These are phyloP conservation scores for Coilia nasus DNA, from an alignment of 2,797 vertebrate species.

Conservation along the genomic window DNA sequence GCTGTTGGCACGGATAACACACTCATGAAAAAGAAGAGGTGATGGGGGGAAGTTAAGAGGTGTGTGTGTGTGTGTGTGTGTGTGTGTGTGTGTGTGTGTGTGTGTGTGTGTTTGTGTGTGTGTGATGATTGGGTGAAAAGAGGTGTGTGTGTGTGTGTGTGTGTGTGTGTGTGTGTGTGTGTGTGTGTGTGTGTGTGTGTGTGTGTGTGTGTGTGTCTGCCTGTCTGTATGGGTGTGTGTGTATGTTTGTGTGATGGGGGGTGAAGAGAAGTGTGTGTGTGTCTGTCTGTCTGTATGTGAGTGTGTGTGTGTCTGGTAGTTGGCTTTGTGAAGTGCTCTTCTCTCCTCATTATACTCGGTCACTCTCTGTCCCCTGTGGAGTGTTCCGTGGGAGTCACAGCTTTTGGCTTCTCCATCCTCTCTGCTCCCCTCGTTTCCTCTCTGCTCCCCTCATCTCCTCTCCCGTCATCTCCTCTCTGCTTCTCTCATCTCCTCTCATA, in stretches of 20 bases:
- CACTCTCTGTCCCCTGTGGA: constrained; percentile 60
- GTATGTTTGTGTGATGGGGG: background rate
- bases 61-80: too few relatives aligned
- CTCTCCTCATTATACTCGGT: constrained; percentile 55
- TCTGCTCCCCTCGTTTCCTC: constrained; percentile 57
- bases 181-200: too few relatives aligned
- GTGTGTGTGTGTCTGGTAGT: background rate
- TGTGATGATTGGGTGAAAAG: background rate
- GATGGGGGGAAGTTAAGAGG: background rate
- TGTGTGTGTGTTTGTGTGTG: background rate
- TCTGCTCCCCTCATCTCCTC: too few relatives aligned
- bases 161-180: too few relatives aligned
- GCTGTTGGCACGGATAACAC: background rate
- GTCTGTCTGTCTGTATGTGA: background rate
- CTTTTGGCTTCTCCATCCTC: constrained; percentile 65
- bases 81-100: too few relatives aligned
- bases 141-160: too few relatives aligned
- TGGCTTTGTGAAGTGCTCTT: constrained; percentile 36
- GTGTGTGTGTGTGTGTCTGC: background rate
- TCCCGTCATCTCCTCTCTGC: too few relatives aligned
- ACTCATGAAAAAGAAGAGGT: background rate
- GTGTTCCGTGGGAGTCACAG: constrained; percentile 70
- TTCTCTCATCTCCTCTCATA: too few relatives aligned
- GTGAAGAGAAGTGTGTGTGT: constrained; percentile 33
- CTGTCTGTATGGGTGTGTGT: background rate